These are phyloP conservation scores for Drosophila falleni DNA, from an alignment of 2,888 invertebrate species.

Conservation along the genomic window DNA sequence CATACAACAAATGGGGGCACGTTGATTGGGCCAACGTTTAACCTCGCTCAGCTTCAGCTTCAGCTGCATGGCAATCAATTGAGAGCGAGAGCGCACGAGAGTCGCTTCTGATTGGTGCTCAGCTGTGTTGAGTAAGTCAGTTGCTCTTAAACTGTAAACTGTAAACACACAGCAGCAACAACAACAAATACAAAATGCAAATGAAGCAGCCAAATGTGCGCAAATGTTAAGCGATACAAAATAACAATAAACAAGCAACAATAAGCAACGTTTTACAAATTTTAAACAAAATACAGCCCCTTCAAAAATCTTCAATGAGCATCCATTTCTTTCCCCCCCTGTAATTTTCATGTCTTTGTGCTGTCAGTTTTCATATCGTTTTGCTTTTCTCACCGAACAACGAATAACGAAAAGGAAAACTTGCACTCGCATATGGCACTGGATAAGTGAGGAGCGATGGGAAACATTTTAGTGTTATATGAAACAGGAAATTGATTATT, in stretches of 20 bases:
- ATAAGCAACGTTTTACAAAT: slow-evolving; percentile 47
- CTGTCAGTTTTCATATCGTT: slow-evolving; percentile 68
- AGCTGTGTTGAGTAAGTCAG: too few relatives aligned
- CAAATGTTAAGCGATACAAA: slow-evolving; percentile 58
- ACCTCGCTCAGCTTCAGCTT: slow-evolving; percentile 48
- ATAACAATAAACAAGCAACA: slow-evolving; percentile 42
- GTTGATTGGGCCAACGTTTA: slow-evolving; percentile 78
- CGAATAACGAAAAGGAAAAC: slow-evolving; percentile 40
- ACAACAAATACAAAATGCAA: slow-evolving; percentile 47
- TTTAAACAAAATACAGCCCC: slow-evolving; percentile 49
- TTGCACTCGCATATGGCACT: slow-evolving; percentile 69
- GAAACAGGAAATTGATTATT: slow-evolving; percentile 79
- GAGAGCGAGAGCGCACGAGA: slow-evolving; percentile 40
- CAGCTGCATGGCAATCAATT: slow-evolving; percentile 40
- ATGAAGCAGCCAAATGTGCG: slow-evolving; percentile 69
- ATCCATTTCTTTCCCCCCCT: not conserved
- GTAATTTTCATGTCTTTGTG: slow-evolving; percentile 31
- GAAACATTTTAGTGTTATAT: slow-evolving; percentile 60
- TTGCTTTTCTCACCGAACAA: slow-evolving; percentile 61
- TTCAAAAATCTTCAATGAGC: not conserved
- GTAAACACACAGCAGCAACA: slow-evolving; percentile 24
- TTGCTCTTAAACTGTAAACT: slow-evolving; percentile 55
- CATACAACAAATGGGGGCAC: slow-evolving; percentile 74
- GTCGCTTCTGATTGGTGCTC: slow-evolving; percentile 67
- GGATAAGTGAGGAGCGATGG: slow-evolving; percentile 69